Percentiles rank a stretch among this genome's conserved stretches.
Conservation (phyloP, 2,888 invertebrate genomes). For the Leptothorax acervorum region DNA sequence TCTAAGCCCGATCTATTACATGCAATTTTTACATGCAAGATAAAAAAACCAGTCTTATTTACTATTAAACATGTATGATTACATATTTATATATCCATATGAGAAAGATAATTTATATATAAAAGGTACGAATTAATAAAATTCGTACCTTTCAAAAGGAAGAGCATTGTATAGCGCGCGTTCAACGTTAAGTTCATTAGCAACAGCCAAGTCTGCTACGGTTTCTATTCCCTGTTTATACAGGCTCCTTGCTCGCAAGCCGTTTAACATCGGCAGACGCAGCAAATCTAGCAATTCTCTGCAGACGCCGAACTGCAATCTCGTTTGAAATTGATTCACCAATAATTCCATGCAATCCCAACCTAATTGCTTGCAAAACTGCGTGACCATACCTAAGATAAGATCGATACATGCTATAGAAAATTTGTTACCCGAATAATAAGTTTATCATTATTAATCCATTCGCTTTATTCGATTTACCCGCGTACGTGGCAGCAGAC, state of each 20-base stretch:
- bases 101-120: slow-evolving; percentile 1
- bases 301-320: slow-evolving; percentile 97
- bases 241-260: slow-evolving; percentile 93
- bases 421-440: not conserved
- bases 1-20: not conserved
- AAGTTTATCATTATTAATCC: not conserved
- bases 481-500: slow-evolving; percentile 97
- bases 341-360: slow-evolving; percentile 97
- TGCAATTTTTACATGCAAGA: slow-evolving; percentile 1
- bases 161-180: slow-evolving; percentile 91
- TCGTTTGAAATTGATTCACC: slow-evolving; percentile 96
- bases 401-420: slow-evolving; percentile 8
- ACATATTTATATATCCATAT: not conserved
- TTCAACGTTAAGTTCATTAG: slow-evolving; percentile 90
- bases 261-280: slow-evolving; percentile 93
- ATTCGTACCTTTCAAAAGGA: slow-evolving; percentile 92
- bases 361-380: slow-evolving; percentile 96
- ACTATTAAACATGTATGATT: not conserved
- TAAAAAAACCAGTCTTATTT: not conserved
- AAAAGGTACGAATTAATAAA: slow-evolving; percentile 5
- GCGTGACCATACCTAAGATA: slow-evolving; percentile 95
- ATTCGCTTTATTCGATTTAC: slow-evolving; percentile 84
- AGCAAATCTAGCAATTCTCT: slow-evolving; percentile 96
- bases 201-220: slow-evolving; percentile 92
- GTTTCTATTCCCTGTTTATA: slow-evolving; percentile 93